These are phyloP conservation scores for Coptotermes formosanus DNA, from an alignment of 1,140 invertebrate genomes.

Conservation along the genomic window DNA sequence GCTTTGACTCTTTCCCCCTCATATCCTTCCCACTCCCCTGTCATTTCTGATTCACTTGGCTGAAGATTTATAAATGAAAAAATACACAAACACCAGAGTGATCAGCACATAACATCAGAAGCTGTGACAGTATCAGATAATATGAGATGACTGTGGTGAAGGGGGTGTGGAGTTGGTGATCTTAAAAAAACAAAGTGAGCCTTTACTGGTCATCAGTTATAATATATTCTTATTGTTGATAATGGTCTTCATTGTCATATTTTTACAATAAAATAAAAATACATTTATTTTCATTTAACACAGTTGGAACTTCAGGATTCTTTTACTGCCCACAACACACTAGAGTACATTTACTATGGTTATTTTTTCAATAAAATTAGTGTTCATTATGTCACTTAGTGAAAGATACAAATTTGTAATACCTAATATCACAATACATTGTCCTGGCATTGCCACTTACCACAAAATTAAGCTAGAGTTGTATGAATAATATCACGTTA, in stretches of 20 bases:
- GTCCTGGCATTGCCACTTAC: neutral
- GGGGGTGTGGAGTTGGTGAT: neutral
- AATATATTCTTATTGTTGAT: neutral
- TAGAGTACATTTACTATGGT: neutral
- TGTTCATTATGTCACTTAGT: neutral
- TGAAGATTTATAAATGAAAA: too few species aligned
- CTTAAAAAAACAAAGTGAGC: neutral
- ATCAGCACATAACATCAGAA: too few species aligned
- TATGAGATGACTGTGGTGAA: neutral
- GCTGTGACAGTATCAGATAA: too few species aligned
- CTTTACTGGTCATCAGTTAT: neutral
- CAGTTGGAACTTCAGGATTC: neutral
- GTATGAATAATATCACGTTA: neutral
- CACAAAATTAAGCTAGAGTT: neutral
- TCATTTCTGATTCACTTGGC: too few species aligned
- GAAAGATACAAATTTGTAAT: neutral
- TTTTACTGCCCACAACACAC: neutral
- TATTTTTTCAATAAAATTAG: neutral
- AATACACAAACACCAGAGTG: too few species aligned
- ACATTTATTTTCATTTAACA: neutral
- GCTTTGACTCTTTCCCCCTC: too few species aligned
- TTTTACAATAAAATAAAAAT: constrained; percentile 11
- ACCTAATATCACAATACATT: neutral
- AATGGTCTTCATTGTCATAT: neutral
- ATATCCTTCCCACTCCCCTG: too few species aligned